Evolutionary conservation across 2,888 invertebrate genomes (phyloP).

Genomic region (Eupithecia exiguata): DNA sequence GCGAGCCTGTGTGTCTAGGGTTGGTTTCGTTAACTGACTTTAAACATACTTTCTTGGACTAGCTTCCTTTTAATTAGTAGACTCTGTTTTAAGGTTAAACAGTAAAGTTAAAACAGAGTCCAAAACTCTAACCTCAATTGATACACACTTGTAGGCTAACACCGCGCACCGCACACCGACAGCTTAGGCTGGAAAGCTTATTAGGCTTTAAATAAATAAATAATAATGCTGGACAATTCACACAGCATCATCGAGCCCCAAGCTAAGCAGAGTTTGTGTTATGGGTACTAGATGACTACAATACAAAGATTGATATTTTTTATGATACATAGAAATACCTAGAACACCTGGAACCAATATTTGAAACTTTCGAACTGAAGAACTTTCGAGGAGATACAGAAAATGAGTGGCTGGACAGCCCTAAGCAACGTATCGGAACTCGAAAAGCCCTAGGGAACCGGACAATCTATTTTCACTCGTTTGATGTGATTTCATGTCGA

Average conservation of each 20-base stretch:
- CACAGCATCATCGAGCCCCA: too few relatives aligned
- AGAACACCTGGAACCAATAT: too few relatives aligned
- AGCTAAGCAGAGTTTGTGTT: too few relatives aligned
- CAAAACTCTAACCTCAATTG: background rate
- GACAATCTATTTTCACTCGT: slow-evolving; percentile 63
- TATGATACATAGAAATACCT: too few relatives aligned
- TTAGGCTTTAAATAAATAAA: too few relatives aligned
- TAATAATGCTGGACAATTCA: too few relatives aligned
- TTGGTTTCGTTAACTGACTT: slow-evolving; percentile 18
- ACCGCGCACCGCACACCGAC: too few relatives aligned
- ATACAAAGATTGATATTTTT: too few relatives aligned
- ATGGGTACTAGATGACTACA: too few relatives aligned
- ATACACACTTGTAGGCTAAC: background rate
- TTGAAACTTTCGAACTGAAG: background rate
- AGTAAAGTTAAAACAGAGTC: too few relatives aligned
- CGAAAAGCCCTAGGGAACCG: slow-evolving; percentile 51
- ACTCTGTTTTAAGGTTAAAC: background rate
- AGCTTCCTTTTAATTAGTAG: background rate
- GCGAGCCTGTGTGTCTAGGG: slow-evolving; percentile 51
- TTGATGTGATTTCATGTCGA: slow-evolving; percentile 40
- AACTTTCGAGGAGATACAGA: background rate
- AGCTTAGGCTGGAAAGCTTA: background rate
- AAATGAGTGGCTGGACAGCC: slow-evolving; percentile 11
- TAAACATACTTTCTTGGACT: background rate
- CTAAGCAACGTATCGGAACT: slow-evolving; percentile 34